Evolutionary conservation across 1,140 invertebrate species (phyloP), one percentile per base, ranked within the genome.

Genomic region (Solen grandis): DNA sequence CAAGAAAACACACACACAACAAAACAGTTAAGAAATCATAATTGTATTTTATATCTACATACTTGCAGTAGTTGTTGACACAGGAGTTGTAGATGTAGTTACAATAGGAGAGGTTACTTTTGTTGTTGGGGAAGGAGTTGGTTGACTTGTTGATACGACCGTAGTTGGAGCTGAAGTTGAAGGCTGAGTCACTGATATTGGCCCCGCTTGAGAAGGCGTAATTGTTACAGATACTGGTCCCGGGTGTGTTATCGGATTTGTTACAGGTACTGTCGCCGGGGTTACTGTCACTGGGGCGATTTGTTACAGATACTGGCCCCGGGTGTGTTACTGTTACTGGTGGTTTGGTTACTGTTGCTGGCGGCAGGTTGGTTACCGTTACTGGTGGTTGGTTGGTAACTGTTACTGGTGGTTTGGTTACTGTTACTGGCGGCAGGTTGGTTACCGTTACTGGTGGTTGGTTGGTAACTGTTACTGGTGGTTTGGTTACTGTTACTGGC

Each of bases 401-500:
- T 22, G 33, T 38, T 1, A 57, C 31, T 73, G 52, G 57, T 36
- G 69, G 36, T 25, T 16, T 73, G 14, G 69, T 36, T 36, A 25
- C n/a, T 13, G 54, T n/a, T 29, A 31, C 19, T 25, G 69, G 10
- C 8, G 69, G 22, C 22, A n/a, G 22, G 38, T 35, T 25, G 13
- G 14, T n/a, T 59, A 41, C 33, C 22, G 69, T 59, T 19, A 31
- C 59, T 73, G 69, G 8, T 59, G 52, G 41, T 10, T 10, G 8
- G 8, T 46, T 36, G 60, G 60, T 66, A 35, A 14, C 35, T 66
- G 63, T 66, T 19, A 35, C 38, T 66, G 35, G 22, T 36, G 66
- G n/a, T 69, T 75, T 29, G n/a, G 55, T 41, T 22, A 63, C 57
- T 25, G 74, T 66, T 55, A 52, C 57, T 55, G 63, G 54, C 55